Evolutionary conservation across 1,140 invertebrate species (phyloP).

Genomic region (Eupristina koningsbergeri): DNA sequence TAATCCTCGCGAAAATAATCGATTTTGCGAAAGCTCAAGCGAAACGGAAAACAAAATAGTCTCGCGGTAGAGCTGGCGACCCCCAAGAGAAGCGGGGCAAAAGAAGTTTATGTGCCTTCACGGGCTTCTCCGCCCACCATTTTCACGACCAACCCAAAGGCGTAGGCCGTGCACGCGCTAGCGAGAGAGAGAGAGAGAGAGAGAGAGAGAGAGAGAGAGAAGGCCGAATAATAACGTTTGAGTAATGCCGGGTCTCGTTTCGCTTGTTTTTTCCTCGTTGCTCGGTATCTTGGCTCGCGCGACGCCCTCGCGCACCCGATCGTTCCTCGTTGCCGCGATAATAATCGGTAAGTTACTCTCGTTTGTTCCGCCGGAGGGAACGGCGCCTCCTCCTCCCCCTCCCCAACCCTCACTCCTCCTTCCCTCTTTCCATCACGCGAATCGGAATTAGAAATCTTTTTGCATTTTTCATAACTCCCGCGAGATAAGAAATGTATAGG

Average conservation of each 20-base stretch:
- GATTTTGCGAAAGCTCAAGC: neutral
- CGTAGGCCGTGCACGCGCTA: slow-evolving; percentile 19
- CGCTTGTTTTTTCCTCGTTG: slow-evolving; percentile 14
- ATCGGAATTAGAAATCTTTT: neutral
- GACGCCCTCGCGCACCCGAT: slow-evolving; percentile 32
- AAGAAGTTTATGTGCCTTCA: slow-evolving; percentile 13
- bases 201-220: neutral
- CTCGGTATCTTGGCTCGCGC: neutral
- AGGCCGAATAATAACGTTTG: slow-evolving; percentile 28
- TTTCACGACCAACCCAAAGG: slow-evolving; percentile 45
- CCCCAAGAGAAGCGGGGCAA: neutral
- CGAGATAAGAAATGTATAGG: slow-evolving; percentile 8
- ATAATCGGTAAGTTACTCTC: slow-evolving; percentile 45
- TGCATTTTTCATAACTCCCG: neutral
- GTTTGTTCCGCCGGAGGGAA: slow-evolving; percentile 18
- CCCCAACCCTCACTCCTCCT: neutral
- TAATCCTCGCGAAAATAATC: neutral
- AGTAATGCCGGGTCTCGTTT: slow-evolving; percentile 20
- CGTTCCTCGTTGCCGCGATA: slow-evolving; percentile 27
- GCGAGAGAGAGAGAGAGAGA: slow-evolving; percentile 8
- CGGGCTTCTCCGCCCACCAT: slow-evolving; percentile 29
- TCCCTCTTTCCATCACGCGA: neutral
- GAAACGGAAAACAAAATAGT: neutral
- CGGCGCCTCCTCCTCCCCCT: neutral
- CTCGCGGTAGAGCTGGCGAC: too few species aligned